phyloP scores from a whole-genome alignment of 2,888 invertebrate species.

The Philonicus albiceps region DNA sequence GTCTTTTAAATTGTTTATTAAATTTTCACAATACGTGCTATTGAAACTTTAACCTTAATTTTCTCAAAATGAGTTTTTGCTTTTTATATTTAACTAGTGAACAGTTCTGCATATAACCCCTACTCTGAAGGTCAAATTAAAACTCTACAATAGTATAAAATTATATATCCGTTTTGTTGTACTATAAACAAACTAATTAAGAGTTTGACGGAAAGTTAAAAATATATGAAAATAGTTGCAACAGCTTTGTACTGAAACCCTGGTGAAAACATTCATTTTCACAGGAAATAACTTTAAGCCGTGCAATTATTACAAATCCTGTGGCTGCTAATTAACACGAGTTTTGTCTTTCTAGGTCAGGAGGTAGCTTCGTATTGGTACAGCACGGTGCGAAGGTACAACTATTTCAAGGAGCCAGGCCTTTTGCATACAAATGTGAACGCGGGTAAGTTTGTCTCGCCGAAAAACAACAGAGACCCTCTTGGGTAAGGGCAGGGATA shows the following conservation, averaged over 20 bases:
- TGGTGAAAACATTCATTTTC: not conserved
- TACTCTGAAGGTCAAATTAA: no score
- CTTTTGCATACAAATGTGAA: slow-evolving; percentile 80
- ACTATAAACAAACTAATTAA: not conserved
- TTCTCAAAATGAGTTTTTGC: no score
- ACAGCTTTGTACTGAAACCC: not conserved
- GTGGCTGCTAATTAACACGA: not conserved
- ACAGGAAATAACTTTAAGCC: not conserved
- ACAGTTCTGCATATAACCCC: no score
- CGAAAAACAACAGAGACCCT: not conserved
- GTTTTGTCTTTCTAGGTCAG: slow-evolving; percentile 67
- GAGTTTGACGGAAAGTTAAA: not conserved
- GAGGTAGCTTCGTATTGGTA: slow-evolving; percentile 86
- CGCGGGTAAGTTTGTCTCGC: slow-evolving; percentile 67
- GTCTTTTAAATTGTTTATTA: no score
- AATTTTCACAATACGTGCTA: no score
- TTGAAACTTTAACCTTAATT: no score
- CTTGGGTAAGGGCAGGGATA: not conserved
- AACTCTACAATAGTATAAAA: no score
- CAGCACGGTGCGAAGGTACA: slow-evolving; percentile 78
- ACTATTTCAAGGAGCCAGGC: slow-evolving; percentile 76
- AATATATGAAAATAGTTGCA: not conserved
- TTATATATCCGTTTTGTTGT: no score
- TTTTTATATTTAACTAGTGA: no score
- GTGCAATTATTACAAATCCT: not conserved